Evolutionary conservation across 2,797 vertebrate species (phyloP).

Genomic region (Chloroceryle amazona): DNA sequence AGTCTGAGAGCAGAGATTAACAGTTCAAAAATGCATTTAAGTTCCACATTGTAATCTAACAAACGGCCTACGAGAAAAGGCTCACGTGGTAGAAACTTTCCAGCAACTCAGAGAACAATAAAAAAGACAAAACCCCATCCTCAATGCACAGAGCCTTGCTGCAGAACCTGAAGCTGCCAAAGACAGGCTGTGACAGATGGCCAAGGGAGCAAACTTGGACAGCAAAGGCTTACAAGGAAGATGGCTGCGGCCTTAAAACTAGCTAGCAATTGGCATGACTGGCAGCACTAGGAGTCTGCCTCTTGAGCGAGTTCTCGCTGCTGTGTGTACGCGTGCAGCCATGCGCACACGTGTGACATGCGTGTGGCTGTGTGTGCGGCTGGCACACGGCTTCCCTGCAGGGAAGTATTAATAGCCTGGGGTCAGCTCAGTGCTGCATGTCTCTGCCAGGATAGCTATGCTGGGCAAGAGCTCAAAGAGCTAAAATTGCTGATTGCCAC

Average conservation of each 20-base stretch:
- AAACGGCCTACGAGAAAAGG: constrained; percentile 34
- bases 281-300: not conserved
- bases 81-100: not conserved
- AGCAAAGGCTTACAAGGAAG: constrained; percentile 64
- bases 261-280: not conserved
- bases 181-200: constrained; percentile 49
- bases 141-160: constrained; percentile 8
- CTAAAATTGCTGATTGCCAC: not conserved
- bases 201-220: constrained; percentile 57
- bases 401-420: not conserved
- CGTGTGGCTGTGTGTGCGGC: not conserved
- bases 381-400: not conserved
- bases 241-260: constrained; percentile 37
- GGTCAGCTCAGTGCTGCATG: not conserved
- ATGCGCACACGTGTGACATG: not conserved
- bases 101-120: not conserved
- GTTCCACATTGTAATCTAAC: constrained; percentile 3
- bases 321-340: not conserved
- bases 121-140: not conserved
- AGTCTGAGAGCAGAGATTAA: not conserved
- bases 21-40: not conserved
- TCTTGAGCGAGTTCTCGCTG: not conserved
- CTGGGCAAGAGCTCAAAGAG: constrained; percentile 50
- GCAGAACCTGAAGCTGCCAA: constrained; percentile 58
- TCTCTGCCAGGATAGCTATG: constrained; percentile 10